Percentiles rank a stretch among this genome's conserved stretches.
Evolutionary conservation across 2,888 invertebrate species (phyloP).

Genomic region (Cataglyphis cursor): DNA sequence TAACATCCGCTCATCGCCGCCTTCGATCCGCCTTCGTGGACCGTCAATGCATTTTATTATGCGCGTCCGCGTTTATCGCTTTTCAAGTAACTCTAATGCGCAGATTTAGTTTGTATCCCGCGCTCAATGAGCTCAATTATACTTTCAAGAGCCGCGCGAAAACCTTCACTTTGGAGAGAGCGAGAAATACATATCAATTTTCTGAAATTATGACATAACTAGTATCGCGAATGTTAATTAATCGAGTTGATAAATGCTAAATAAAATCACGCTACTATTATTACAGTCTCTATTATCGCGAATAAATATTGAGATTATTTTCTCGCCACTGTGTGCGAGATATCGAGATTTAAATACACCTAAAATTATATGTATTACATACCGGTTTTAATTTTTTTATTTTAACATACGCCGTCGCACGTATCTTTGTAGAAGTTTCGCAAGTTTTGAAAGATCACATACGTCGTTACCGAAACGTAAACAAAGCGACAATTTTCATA

Average conservation of each 20-base stretch:
- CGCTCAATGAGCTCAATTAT: slow-evolving; percentile 38
- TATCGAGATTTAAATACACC: slow-evolving; percentile 15
- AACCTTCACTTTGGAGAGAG: background rate
- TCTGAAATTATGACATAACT: background rate
- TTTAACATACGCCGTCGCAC: background rate
- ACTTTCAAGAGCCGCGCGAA: slow-evolving; percentile 8
- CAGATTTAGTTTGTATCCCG: background rate
- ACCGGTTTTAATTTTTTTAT: slow-evolving; percentile 19
- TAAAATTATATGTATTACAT: background rate
- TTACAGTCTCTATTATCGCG: background rate
- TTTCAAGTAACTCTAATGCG: slow-evolving; percentile 43
- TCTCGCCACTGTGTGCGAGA: background rate
- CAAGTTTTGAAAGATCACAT: background rate
- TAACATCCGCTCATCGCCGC: slow-evolving; percentile 54
- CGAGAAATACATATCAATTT: slow-evolving; percentile 10
- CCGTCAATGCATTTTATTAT: slow-evolving; percentile 53
- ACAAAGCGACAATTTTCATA: slow-evolving; percentile 16
- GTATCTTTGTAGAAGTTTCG: background rate
- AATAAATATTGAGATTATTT: background rate
- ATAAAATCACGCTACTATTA: background rate
- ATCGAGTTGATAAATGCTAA: background rate
- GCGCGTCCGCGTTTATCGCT: slow-evolving; percentile 9
- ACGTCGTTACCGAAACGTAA: background rate
- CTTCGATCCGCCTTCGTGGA: slow-evolving; percentile 36
- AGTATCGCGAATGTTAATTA: background rate